Conservation (phyloP, 2,888 invertebrate species). For the Phymatocera aterrima region DNA sequence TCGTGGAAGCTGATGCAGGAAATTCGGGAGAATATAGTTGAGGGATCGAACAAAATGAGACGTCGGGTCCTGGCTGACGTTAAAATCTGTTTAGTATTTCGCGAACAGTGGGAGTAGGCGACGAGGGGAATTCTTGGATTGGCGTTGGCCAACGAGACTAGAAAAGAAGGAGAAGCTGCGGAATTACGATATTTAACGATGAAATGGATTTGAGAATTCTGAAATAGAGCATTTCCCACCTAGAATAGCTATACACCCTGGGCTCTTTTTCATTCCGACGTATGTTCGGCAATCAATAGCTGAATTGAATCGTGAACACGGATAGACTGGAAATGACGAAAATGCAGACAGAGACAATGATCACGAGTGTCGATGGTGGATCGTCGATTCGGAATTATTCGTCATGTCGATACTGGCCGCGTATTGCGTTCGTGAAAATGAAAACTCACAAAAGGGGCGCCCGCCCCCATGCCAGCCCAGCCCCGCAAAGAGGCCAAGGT, state of each 20-base stretch:
- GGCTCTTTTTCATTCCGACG: not conserved
- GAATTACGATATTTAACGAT: slow-evolving; percentile 66
- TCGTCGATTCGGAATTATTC: not conserved
- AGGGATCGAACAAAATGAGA: not conserved
- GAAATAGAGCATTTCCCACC: slow-evolving; percentile 67
- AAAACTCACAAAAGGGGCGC: slow-evolving; percentile 19
- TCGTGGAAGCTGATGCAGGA: not conserved
- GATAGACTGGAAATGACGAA: not conserved
- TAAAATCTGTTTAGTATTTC: slow-evolving; percentile 45
- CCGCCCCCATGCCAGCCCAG: not conserved
- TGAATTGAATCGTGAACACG: too few species aligned
- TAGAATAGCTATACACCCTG: slow-evolving; percentile 57
- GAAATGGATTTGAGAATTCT: slow-evolving; percentile 66
- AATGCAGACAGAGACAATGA: not conserved
- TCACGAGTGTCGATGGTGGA: slow-evolving; percentile 6
- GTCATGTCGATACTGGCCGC: not conserved
- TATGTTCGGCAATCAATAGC: too few species aligned
- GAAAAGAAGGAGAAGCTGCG: slow-evolving; percentile 51
- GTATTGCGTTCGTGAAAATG: not conserved
- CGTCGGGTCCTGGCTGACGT: slow-evolving; percentile 17
- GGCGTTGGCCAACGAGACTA: not conserved
- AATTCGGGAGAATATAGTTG: not conserved
- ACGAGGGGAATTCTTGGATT: slow-evolving; percentile 37
- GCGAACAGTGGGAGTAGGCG: slow-evolving; percentile 36
- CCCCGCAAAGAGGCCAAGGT: not conserved